These are phyloP conservation scores for Coranthus polyacanthus DNA, from an alignment of 2,797 vertebrate genomes.

Conservation along the genomic window DNA sequence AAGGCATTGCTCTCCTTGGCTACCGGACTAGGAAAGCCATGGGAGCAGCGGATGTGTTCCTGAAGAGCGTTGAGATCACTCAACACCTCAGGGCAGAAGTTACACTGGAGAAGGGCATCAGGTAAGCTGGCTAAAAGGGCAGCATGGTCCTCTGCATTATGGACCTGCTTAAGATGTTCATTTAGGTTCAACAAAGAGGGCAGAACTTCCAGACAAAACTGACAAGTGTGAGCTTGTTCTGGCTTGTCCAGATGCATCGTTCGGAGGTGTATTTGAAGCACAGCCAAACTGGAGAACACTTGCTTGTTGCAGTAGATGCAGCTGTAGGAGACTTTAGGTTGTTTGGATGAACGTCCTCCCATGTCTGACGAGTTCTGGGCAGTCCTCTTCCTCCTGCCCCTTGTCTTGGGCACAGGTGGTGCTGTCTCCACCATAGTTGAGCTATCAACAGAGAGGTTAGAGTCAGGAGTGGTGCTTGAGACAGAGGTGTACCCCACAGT, in stretches of 20 bases:
- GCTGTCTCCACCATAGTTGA: conserved; percentile 95
- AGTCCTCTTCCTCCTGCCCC: conserved; percentile 92
- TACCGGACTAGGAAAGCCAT: conserved; percentile 94
- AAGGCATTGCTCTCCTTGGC: conserved; percentile 99
- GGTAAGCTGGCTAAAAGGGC: conserved; percentile 90
- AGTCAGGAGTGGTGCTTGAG: conserved; percentile 98
- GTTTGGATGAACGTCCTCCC: conserved; percentile 91
- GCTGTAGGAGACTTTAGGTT: conserved; percentile 95
- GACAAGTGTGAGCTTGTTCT: conserved; percentile 97
- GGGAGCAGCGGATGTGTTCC: conserved; percentile 97
- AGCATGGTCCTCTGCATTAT: conserved; percentile 92
- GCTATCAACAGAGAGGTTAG: conserved; percentile 97
- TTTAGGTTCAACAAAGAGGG: conserved; percentile 97
- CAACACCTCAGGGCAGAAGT: conserved; percentile 97
- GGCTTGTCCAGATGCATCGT: conserved; percentile 99
- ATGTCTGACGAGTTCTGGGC: conserved; percentile 91
- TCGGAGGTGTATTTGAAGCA: conserved; percentile 97
- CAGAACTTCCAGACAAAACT: conserved; percentile 97
- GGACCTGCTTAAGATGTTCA: conserved; percentile 97
- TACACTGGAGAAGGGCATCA: conserved; percentile 96
- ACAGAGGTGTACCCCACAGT: conserved; percentile 98
- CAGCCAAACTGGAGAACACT: conserved; percentile 95
- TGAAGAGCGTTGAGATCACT: conserved; percentile 96
- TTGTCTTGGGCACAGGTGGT: conserved; percentile 91
- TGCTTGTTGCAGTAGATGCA: conserved; percentile 99